Evolutionary conservation across 2,113 vertebrate species (phyloP), one percentile per base, ranked within the genome.

Genomic region (Montifringilla adamsi): DNA sequence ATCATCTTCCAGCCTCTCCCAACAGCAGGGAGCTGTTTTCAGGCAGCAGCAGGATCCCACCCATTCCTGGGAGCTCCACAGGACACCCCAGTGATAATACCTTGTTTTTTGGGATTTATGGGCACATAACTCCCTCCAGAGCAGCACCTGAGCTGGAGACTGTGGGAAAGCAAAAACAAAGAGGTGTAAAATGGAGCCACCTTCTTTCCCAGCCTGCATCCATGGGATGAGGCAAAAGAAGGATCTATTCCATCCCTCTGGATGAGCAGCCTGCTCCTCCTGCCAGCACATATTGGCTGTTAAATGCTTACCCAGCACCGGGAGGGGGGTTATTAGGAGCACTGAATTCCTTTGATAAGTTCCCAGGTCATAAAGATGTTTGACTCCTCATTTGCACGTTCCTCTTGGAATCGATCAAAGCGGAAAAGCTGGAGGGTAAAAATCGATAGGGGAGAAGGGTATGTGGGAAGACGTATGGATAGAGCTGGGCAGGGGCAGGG

Each of bases 341-440:
- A 83, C 37, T 6, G 53, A 91, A 87, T 58, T 91, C 84, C 50
- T 95, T 85, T 50, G 3, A 23, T 79, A 77, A 62, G 70, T 79
- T 84, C 81, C 93, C 43, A 35, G 56, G 89, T 87, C 91, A 73
- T 91, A 76, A 95, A 95, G 93, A 85, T 50, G 64, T 87, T 95
- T 80, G 95, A 35, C 59, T 97, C 81, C 93, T 95, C 70, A 39
- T 95, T 93, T 94, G 78, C 94, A 85, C 33, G 0, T 70, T 89
- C 69, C 84, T 83, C 74, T 72, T 8, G 59, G 93, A 94, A 95
- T 93, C 78, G 70, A 94, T 96, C 84, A 73, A 58, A 83, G 87
- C 2, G 0, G 84, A 47, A 87, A 83, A 77, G 89, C 94, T 39
- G 4, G 21, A 55, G 82, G 87, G 77, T 79, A 35, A 80, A 95